Evolutionary conservation across 2,888 invertebrate genomes (phyloP).

Genomic region (Anticlea derivata): DNA sequence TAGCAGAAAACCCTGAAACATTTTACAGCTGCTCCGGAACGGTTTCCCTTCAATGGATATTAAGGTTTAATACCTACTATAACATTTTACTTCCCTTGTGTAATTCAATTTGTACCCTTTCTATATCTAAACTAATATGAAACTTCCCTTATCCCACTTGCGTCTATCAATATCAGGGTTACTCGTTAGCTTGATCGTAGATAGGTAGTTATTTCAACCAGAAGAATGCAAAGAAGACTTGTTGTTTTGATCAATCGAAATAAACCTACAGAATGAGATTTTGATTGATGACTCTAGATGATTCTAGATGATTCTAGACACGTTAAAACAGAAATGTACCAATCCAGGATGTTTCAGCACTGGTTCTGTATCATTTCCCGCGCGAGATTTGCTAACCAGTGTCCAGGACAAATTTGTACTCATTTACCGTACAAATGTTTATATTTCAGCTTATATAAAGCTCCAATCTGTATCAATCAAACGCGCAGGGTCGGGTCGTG

Average conservation of each 20-base stretch:
- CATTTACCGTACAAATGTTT: constrained; percentile 24
- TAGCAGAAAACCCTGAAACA: not conserved
- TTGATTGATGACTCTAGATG: too few species aligned
- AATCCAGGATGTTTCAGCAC: too few species aligned
- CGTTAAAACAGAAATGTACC: too few species aligned
- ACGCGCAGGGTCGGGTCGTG: constrained; percentile 33
- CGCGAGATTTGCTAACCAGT: not conserved
- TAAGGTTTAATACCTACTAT: not conserved
- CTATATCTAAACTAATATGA: not conserved
- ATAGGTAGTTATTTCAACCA: too few species aligned
- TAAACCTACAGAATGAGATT: too few species aligned
- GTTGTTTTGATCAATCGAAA: too few species aligned
- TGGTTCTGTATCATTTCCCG: not conserved
- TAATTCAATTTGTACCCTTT: not conserved
- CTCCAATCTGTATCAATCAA: constrained; percentile 39
- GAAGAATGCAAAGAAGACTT: too few species aligned
- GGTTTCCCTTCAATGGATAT: not conserved
- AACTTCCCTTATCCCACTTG: too few species aligned
- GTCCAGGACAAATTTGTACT: constrained; percentile 16
- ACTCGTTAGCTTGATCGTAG: too few species aligned
- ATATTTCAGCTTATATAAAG: constrained; percentile 27
- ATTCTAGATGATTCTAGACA: too few species aligned
- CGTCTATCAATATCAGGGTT: too few species aligned
- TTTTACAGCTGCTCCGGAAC: not conserved
- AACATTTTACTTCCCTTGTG: not conserved